phyloP scores from a whole-genome alignment of 2,113 vertebrate species.

The Clarias macrocephalus region DNA sequence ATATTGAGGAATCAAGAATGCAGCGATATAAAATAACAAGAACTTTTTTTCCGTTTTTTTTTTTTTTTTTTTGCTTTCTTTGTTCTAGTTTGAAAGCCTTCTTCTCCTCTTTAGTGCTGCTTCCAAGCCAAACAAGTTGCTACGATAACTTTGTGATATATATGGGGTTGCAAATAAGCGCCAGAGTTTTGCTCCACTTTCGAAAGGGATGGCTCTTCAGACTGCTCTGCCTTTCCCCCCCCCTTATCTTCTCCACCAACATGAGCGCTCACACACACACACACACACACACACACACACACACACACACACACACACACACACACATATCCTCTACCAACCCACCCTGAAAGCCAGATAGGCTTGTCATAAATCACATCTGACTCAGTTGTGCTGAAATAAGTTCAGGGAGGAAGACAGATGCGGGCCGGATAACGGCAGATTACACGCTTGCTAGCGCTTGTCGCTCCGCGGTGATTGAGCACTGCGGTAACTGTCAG shows the following conservation, averaged over 20 bases:
- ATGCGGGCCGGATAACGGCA: slow-evolving; percentile 44
- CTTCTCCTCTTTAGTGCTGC: neutral
- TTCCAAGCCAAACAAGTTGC: slow-evolving; percentile 37
- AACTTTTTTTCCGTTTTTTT: slow-evolving; percentile 31
- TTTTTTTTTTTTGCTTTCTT: slow-evolving; percentile 15
- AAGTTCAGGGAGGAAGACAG: slow-evolving; percentile 44
- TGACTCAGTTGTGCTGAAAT: slow-evolving; percentile 38
- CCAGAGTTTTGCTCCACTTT: slow-evolving; percentile 58
- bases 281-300: no score
- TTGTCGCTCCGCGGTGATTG: slow-evolving; percentile 31
- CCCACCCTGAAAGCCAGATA: slow-evolving; percentile 34
- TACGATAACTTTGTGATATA: slow-evolving; percentile 45
- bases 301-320: no score
- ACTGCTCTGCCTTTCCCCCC: slow-evolving; percentile 12
- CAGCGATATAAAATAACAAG: slow-evolving; percentile 21
- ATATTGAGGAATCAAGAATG: slow-evolving; percentile 22
- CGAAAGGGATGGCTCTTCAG: slow-evolving; percentile 44
- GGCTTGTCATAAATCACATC: slow-evolving; percentile 57
- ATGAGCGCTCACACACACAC: neutral
- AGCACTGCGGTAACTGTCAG: slow-evolving; percentile 31
- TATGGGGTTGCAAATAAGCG: slow-evolving; percentile 50
- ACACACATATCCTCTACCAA: neutral
- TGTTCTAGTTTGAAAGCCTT: slow-evolving; percentile 48
- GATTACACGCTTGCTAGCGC: slow-evolving; percentile 37
- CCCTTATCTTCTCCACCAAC: neutral